Evolutionary conservation across 2,888 invertebrate species (phyloP).

Genomic region (Scaptomyza reducta): DNA sequence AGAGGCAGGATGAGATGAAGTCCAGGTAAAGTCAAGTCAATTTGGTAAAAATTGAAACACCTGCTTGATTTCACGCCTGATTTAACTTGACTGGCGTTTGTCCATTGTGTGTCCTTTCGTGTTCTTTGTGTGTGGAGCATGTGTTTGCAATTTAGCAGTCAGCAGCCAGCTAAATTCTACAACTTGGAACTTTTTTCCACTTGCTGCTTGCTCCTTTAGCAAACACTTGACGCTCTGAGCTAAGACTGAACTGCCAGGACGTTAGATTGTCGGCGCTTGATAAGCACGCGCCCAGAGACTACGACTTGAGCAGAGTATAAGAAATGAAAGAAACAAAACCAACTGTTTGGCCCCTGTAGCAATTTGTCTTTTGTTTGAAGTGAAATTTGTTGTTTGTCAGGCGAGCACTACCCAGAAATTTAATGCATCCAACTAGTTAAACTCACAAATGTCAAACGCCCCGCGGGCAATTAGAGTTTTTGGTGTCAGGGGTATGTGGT

Average conservation of each 20-base stretch:
- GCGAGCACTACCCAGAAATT: slow-evolving; percentile 44
- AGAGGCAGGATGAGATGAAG: neutral
- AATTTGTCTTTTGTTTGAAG: slow-evolving; percentile 79
- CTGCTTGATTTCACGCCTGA: slow-evolving; percentile 81
- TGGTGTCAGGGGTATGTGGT: neutral
- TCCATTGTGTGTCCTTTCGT: slow-evolving; percentile 30
- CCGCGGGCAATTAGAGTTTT: slow-evolving; percentile 27
- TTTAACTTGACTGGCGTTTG: slow-evolving; percentile 66
- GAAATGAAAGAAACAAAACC: neutral
- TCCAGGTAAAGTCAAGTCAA: slow-evolving; percentile 66
- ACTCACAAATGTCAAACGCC: slow-evolving; percentile 48
- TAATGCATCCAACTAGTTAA: slow-evolving; percentile 62
- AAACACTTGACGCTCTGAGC: slow-evolving; percentile 72
- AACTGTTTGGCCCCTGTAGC: slow-evolving; percentile 56
- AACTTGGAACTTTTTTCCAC: slow-evolving; percentile 37
- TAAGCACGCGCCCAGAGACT: slow-evolving; percentile 31
- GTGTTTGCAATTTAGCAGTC: slow-evolving; percentile 80
- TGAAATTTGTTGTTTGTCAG: slow-evolving; percentile 76
- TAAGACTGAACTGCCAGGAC: slow-evolving; percentile 40
- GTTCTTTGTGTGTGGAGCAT: slow-evolving; percentile 56
- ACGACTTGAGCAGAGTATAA: neutral
- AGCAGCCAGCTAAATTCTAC: slow-evolving; percentile 67
- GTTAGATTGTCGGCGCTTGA: slow-evolving; percentile 61
- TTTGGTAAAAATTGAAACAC: slow-evolving; percentile 79
- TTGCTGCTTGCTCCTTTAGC: slow-evolving; percentile 47